phyloP scores from a whole-genome alignment of 2,797 vertebrate genomes.

The Sebastiscus albofasciatus region DNA sequence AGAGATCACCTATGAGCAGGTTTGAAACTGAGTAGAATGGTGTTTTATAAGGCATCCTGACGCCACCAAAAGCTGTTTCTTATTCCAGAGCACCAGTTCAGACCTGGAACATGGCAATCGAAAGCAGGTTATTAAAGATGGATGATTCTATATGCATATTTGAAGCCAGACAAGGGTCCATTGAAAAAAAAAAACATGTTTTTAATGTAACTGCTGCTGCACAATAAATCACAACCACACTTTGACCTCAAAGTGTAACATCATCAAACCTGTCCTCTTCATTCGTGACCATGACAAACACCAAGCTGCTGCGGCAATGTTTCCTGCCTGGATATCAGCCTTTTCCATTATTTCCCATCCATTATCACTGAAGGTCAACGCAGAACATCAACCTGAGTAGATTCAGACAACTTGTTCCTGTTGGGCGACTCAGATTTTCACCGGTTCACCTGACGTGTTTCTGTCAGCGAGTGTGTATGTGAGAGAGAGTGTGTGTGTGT shows the following conservation, averaged over 20 bases:
- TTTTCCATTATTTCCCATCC: slow-evolving; percentile 69
- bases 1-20: not conserved
- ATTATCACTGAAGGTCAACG: slow-evolving; percentile 75
- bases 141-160: not conserved
- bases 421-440: slow-evolving; percentile 59
- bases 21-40: not conserved
- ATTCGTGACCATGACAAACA: slow-evolving; percentile 40
- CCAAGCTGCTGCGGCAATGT: slow-evolving; percentile 20
- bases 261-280: not conserved
- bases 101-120: not conserved
- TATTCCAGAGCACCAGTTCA: not conserved
- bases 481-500: slow-evolving; percentile 5
- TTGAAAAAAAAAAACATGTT: not conserved
- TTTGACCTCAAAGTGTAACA: slow-evolving; percentile 16
- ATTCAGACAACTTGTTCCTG: slow-evolving; percentile 65
- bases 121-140: slow-evolving; percentile 21
- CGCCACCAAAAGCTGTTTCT: not conserved
- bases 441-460: slow-evolving; percentile 59
- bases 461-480: slow-evolving; percentile 17
- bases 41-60: slow-evolving; percentile 3
- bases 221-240: slow-evolving; percentile 12
- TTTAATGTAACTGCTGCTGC: slow-evolving; percentile 5
- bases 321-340: slow-evolving; percentile 52
- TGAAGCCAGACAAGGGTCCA: not conserved
- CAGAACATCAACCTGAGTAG: slow-evolving; percentile 61